Evolutionary conservation across 2,113 vertebrate genomes (phyloP), one percentile per base, ranked within the genome.

Genomic region (Tragelaphus buxtoni): DNA sequence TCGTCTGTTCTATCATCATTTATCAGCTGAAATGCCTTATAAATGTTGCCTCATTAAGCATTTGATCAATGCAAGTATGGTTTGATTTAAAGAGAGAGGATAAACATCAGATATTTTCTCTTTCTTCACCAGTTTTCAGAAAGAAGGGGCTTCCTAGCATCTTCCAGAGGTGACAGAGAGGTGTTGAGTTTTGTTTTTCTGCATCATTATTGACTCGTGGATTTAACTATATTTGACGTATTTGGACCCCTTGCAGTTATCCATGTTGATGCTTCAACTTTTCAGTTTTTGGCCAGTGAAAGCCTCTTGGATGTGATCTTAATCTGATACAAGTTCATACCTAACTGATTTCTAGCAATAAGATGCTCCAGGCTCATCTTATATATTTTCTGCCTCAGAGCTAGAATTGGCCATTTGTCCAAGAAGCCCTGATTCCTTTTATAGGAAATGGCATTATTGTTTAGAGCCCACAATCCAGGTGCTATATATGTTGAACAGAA

Each of bases 51-150:
- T 89, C 53, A 77, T 49, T 35, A 49, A 61, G 63, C 35, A 80
- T 88, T 84, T 69, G 51, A 17, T 92, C 53, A 84, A n/a, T 47
- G 56, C 17, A 83, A 30, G 32, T 80, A 65, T 47, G 28, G 11
- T 92, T 89, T 42, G 88, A 81, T 92, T 94, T 94, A 42, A 74
- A 95, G 85, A 85, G 49, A 18, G 32, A 65, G 61, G 9, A 45
- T 82, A 60, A 69, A 49, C 20, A 8, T 96, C 79, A 90, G 14
- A 32, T 82, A 55, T 60, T 80, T 81, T 56, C 60, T 32, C n/a
- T 72, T 91, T 76, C 56, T 72, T 93, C 80, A 93, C 12, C 30
- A 79, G 53, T 88, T 95, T 94, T 91, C 42, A 69, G 76, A 92
- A 55, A 61, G 53, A 88, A 55, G 58, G 65, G 42, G 6, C 74